These are phyloP conservation scores for Mimachlamys varia DNA, from an alignment of 2,888 invertebrate species.

Conservation along the genomic window DNA sequence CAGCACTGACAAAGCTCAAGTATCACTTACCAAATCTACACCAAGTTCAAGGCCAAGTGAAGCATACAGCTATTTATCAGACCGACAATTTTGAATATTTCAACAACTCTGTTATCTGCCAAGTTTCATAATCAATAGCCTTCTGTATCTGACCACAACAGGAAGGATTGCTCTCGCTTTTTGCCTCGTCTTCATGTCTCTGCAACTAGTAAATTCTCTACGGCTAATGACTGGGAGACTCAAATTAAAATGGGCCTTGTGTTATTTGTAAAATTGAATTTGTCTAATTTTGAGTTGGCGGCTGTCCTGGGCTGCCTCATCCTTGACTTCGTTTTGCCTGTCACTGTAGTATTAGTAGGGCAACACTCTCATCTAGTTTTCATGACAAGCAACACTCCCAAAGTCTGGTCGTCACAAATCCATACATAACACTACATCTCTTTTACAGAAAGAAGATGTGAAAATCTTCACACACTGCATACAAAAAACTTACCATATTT, in stretches of 20 bases:
- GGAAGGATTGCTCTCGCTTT: background rate
- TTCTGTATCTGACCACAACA: conserved; percentile 1
- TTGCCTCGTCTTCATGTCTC: background rate
- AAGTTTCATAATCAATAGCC: background rate
- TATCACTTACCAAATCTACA: background rate
- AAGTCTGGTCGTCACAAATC: conserved; percentile 29
- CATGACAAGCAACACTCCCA: conserved; percentile 19
- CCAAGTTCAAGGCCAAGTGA: background rate
- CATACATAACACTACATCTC: background rate
- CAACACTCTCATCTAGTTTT: conserved; percentile 1
- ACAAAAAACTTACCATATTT: background rate
- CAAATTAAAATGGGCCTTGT: conserved; percentile 34
- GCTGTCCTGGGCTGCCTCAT: background rate
- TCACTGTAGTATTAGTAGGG: background rate
- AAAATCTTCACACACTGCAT: background rate
- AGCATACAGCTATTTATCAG: conserved; percentile 18
- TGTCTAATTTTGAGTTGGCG: conserved; percentile 33
- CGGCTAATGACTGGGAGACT: background rate
- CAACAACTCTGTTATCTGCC: background rate
- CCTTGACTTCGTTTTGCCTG: conserved; percentile 3
- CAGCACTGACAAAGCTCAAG: background rate
- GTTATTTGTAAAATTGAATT: conserved; percentile 36
- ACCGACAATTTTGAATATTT: conserved; percentile 20
- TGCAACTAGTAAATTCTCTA: background rate
- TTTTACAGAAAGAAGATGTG: background rate